phyloP scores from a whole-genome alignment of 2,888 invertebrate genomes.

The Epistrophe grossulariae region DNA sequence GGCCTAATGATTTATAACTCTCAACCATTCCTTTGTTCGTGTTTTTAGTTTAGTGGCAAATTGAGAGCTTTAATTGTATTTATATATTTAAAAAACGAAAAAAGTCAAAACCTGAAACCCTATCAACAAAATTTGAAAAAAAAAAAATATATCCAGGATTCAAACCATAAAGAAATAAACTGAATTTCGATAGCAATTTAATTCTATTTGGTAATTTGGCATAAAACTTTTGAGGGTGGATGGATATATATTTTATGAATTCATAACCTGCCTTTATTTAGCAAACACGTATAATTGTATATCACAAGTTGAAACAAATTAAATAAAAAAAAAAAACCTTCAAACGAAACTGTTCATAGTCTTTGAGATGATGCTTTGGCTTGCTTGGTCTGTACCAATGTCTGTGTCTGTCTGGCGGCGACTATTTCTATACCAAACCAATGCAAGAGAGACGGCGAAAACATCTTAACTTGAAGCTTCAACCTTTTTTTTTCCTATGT shows the following conservation, averaged over 20 bases:
- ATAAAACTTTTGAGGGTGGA: not conserved
- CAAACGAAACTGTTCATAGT: constrained; percentile 66
- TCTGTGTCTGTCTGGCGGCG: constrained; percentile 51
- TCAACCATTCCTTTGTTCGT: too few species aligned
- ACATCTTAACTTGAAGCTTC: constrained; percentile 72
- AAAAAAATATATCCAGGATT: too few species aligned
- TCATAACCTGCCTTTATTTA: not conserved
- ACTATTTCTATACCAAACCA: constrained; percentile 15
- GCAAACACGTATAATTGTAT: not conserved
- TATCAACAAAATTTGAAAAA: too few species aligned
- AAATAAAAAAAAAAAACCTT: constrained; percentile 57
- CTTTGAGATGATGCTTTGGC: constrained; percentile 45
- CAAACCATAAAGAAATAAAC: not conserved
- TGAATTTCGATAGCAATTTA: not conserved
- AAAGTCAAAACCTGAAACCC: not conserved
- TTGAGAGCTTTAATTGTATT: too few species aligned
- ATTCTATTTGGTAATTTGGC: not conserved
- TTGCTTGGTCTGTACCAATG: constrained; percentile 21
- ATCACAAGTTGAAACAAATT: not conserved
- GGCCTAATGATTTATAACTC: too few species aligned
- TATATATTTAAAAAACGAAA: too few species aligned
- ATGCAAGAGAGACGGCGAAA: constrained; percentile 46
- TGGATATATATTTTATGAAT: not conserved
- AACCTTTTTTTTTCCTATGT: constrained; percentile 54
- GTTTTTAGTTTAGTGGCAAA: too few species aligned